Conservation (phyloP, 2,113 vertebrate species). For the Leptodactylus fuscus region DNA sequence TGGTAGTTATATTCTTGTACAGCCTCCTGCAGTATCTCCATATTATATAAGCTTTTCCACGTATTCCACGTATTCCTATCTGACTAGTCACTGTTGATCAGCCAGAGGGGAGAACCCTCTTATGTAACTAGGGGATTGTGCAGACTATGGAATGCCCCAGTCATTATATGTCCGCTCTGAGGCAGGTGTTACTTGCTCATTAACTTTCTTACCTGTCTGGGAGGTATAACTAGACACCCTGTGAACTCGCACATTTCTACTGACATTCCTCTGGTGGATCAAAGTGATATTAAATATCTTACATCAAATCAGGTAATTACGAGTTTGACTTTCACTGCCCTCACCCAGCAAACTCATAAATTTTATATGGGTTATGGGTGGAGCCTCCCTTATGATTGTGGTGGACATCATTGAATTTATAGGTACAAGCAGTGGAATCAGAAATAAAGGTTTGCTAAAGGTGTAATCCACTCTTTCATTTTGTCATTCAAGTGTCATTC, state of each 20-base stretch:
- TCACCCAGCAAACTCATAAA: neutral
- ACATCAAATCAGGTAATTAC: neutral
- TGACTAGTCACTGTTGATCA: too few relatives aligned
- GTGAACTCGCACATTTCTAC: neutral
- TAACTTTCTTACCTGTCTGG: neutral
- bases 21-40: too few relatives aligned
- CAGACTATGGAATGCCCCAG: neutral
- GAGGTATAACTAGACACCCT: neutral
- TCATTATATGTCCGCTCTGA: neutral
- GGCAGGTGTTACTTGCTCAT: neutral
- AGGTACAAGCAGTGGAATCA: neutral
- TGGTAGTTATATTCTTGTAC: neutral
- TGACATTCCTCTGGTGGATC: neutral
- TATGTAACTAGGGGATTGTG: too few relatives aligned
- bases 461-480: too few relatives aligned
- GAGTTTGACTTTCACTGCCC: neutral
- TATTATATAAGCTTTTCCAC: too few relatives aligned
- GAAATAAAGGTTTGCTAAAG: too few relatives aligned
- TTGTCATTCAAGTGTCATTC: too few relatives aligned
- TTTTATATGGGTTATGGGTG: neutral
- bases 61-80: too few relatives aligned
- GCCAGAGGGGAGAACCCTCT: too few relatives aligned
- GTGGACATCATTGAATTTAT: neutral
- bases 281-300: neutral
- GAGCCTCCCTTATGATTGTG: neutral